Evolutionary conservation across 2,888 invertebrate genomes (phyloP), one percentile per base, ranked within the genome.

Genomic region (Agriotes lineatus): DNA sequence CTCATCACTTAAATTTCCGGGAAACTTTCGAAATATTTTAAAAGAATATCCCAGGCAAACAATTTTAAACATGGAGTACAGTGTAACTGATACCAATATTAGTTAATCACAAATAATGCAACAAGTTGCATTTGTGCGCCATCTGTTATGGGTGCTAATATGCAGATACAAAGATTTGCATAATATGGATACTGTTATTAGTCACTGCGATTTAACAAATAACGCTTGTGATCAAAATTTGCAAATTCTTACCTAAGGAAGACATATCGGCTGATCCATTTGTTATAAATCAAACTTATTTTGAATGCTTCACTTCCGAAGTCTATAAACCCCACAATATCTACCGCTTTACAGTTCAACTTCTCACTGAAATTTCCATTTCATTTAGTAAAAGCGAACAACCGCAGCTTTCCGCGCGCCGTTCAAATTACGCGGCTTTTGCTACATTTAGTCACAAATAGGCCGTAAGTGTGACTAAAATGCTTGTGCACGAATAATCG

Each of bases 181-280:
- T 25, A 25, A 25, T 25, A 25, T 25, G 25, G 25, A 25, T 7
- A 25, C 25, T 25, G 25, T 7, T 7, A 25, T 25, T 25, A 5
- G 25, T 7, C 25, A 25, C 7, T 25, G 7, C 4, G 25, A 25
- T 5, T 25, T 25, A 25, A 25, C 7, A 25, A 25, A 25, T 7
- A 25, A 25, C 25, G 7, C n/a, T 37, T 37, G 12, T 12, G 18
- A 42, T 9, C 16, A 42, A 42, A 18, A 14, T 1, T 42, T 12
- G 9, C 12, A 42, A 3, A 5, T 9, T 61, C 83, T 81, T 79
- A 84, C 84, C 84, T 81, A 83, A 77, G 73, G 82, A 83, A 74
- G 82, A 82, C 84, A 84, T 84, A 72, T 80, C 80, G 77, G 78
- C 78, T 80, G 81, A 83, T 82, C 79, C 81, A 81, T 78, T 74